Base-by-base conservation (phyloP, 2,113 vertebrate genomes). In the Carettochelys insculpta region DNA sequence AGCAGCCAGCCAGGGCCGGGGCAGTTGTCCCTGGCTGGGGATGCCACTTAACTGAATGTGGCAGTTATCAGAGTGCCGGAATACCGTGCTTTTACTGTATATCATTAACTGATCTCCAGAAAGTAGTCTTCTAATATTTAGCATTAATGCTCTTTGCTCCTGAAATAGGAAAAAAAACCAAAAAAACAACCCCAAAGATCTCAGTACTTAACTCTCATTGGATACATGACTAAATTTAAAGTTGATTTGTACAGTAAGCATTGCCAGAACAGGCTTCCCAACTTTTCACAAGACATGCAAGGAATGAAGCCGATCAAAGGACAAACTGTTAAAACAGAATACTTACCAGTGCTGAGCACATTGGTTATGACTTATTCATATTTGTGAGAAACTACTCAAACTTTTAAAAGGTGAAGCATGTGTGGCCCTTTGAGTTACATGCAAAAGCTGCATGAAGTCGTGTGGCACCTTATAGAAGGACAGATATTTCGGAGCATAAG, bases 311-410 rank as follows among this genome's bases (percentile, higher is more conserved):
- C 53, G 92, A 95, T 96, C 93, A 95, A 97, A 96, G 96, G 93
- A 89, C 91, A 91, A 94, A 76, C 94, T 97, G 95, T 97, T 97
- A 95, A 90, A 88, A 94, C 97, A 96, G 97, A 97, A 92, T 89
- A 54, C 92, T 88, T 91, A 98, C 97, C 97, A 98, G 83, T 92
- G 96, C 92, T 90, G 95, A 97, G 97, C 97, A 97, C 92, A 97
- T 82, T 48, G 92, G 38, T 50, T 53, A 98, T 98, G 95, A 98
- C 98, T 98, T 95, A 98, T 98, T 97, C 97, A 98, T 86, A 83
- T 93, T 91, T 47, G 77, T 93, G 96, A 96, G 94, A 97, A 98
- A 97, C 88, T 95, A 94, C 95, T 97, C 89, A 83, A 91, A 89
- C 90, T 92, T 86, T 97, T 95, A 95, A 93, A 94, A 97, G 95